Conservation (phyloP, 2,888 invertebrate genomes). For the Tethea ocularis region DNA sequence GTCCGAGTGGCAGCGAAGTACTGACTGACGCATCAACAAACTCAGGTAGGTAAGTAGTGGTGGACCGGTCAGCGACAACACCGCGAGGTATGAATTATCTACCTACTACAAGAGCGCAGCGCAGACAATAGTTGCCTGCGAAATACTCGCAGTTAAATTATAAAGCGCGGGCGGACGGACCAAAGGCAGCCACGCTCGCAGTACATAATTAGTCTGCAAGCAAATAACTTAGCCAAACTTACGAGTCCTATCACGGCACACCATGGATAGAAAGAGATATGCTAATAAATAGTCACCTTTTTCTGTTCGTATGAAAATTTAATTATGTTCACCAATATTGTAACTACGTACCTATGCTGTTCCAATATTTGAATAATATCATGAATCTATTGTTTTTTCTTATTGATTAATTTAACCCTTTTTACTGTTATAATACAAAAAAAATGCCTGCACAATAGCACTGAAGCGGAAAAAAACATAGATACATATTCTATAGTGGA, state of each 20-base stretch:
- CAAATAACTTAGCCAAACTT: constrained; percentile 30
- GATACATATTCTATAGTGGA: no score
- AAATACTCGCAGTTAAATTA: constrained; percentile 68
- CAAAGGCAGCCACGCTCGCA: not conserved
- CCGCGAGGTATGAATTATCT: constrained; percentile 65
- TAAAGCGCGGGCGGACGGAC: constrained; percentile 47
- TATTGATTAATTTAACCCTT: no score
- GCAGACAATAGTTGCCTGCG: constrained; percentile 49
- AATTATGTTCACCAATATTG: not conserved
- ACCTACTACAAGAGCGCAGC: constrained; percentile 26
- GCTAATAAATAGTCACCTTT: not conserved
- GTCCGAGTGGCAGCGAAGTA: constrained; percentile 61
- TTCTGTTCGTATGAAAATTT: not conserved
- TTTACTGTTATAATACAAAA: no score
- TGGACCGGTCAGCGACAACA: constrained; percentile 54
- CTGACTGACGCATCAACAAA: constrained; percentile 71
- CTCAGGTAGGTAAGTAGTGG: constrained; percentile 41
- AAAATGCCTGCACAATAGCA: no score
- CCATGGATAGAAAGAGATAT: not conserved
- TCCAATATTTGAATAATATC: constrained; percentile 2
- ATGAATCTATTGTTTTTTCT: no score
- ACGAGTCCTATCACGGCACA: constrained; percentile 20
- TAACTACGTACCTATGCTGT: no score
- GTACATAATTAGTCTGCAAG: constrained; percentile 15
- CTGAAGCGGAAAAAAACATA: no score